Conservation (phyloP, 2,113 vertebrate genomes). For the Plectropomus leopardus region DNA sequence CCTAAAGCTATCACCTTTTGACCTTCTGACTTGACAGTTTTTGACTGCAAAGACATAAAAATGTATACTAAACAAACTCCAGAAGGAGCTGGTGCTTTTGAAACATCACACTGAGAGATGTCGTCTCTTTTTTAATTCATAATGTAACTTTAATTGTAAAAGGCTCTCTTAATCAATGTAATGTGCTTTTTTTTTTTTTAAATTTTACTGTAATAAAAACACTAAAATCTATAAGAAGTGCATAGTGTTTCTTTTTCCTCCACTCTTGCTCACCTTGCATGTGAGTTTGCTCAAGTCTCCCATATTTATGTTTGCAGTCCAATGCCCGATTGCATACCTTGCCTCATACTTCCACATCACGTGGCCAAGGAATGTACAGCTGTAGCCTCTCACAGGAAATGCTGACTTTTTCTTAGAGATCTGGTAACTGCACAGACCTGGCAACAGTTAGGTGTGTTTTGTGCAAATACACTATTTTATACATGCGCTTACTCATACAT, state of each 20-base stretch:
- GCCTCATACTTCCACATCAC: slow-evolving; percentile 27
- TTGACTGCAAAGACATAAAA: neutral
- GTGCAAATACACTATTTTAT: neutral
- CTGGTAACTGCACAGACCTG: slow-evolving; percentile 1
- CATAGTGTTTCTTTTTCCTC: neutral
- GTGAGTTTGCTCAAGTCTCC: neutral
- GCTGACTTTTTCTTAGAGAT: slow-evolving; percentile 12
- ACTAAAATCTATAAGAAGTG: neutral
- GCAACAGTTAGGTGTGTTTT: neutral
- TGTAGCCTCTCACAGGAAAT: slow-evolving; percentile 10
- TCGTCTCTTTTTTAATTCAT: neutral
- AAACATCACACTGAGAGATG: neutral
- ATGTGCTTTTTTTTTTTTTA: slow-evolving; percentile 12
- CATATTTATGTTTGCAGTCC: neutral
- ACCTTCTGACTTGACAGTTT: neutral
- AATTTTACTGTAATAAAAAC: slow-evolving; percentile 48
- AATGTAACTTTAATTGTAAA: slow-evolving; percentile 37
- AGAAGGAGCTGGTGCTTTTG: neutral
- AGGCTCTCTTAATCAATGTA: neutral
- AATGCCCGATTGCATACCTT: neutral
- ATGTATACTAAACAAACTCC: neutral
- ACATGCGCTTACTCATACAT: neutral
- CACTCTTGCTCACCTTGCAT: neutral
- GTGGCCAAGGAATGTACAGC: slow-evolving; percentile 48
- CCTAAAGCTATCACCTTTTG: neutral